Base-by-base conservation (phyloP, 2,113 vertebrate species). In the Salminus brasiliensis region DNA sequence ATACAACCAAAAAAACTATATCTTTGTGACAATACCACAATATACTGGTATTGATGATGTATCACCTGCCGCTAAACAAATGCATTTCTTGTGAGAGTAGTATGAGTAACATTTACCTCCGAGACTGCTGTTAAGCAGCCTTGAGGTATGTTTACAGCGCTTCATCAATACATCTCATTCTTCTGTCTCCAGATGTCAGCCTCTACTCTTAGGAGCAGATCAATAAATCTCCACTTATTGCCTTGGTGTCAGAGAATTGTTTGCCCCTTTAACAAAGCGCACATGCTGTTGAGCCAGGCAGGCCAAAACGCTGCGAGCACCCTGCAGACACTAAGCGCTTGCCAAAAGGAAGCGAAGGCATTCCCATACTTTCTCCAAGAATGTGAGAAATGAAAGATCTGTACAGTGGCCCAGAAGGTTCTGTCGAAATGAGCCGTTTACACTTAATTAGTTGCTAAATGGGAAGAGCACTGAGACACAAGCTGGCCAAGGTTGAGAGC, bases 211-310 rank as follows among this genome's bases (percentile, higher is more conserved):
- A 67, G 62, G 71, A 74, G 81, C 68, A 7, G 23, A 82, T 91
- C 88, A 87, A 84, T 93, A 90, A 91, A 88, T 82, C 85, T 87
- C 76, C 80, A 71, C 76, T 89, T 91, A 90, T 90, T 92, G 92
- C 91, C 88, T 76, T 87, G 80, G 75, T 83, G 87, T 86, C 91
- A 90, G 81, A 83, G 90, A 43, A 78, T 74, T 65, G 73, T 83
- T 74, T 59, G 83, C 79, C 74, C 80, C 81, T 80, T 79, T 52
- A 72, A 81, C 83, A 84, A 76, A 76, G 85, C 57, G 57, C 83
- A 81, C 59, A 82, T 89, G 88, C 85, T 84, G 86, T 88, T 75
- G 55, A 87, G 83, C 84, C 32, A 8, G 21, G 5, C 29, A 25
- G 89, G 74, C 71, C 87, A 86, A 79, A 88, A 81, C 76, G 63